phyloP scores from a whole-genome alignment of 2,888 invertebrate species.

The Imbricaverruca yamaguchii region DNA sequence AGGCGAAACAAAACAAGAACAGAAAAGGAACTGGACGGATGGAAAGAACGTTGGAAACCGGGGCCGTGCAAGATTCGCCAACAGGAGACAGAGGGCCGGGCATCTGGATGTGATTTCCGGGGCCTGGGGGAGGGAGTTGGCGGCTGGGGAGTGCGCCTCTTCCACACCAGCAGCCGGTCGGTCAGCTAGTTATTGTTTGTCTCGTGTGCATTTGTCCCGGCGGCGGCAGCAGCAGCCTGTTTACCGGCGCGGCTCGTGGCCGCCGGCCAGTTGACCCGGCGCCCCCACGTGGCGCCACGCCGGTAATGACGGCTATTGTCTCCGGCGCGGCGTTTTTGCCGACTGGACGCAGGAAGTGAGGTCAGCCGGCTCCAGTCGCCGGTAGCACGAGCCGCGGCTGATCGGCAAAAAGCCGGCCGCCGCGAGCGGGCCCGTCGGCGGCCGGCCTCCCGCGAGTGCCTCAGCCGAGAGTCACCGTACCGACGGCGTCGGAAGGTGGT shows the following conservation, averaged over 20 bases:
- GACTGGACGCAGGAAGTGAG: slow-evolving; percentile 9
- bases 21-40: too few relatives aligned
- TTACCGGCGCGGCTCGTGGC: not conserved
- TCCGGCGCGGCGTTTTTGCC: not conserved
- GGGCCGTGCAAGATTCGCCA: too few relatives aligned
- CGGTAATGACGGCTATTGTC: not conserved
- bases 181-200: not conserved
- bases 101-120: too few relatives aligned
- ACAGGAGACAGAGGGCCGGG: too few relatives aligned
- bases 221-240: not conserved
- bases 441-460: not conserved
- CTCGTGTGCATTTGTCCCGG: not conserved
- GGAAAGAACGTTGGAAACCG: too few relatives aligned
- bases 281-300: not conserved
- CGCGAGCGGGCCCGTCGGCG: not conserved
- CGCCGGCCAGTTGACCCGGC: not conserved
- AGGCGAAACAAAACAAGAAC: too few relatives aligned
- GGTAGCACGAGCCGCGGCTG: not conserved
- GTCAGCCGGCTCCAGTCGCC: not conserved
- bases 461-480: too few relatives aligned
- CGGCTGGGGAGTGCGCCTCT: too few relatives aligned
- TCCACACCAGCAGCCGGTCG: too few relatives aligned
- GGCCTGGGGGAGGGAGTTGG: too few relatives aligned
- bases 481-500: too few relatives aligned
- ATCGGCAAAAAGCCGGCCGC: not conserved